Evolutionary conservation across 2,113 vertebrate species (phyloP).

Genomic region (Xenopus laevis): DNA sequence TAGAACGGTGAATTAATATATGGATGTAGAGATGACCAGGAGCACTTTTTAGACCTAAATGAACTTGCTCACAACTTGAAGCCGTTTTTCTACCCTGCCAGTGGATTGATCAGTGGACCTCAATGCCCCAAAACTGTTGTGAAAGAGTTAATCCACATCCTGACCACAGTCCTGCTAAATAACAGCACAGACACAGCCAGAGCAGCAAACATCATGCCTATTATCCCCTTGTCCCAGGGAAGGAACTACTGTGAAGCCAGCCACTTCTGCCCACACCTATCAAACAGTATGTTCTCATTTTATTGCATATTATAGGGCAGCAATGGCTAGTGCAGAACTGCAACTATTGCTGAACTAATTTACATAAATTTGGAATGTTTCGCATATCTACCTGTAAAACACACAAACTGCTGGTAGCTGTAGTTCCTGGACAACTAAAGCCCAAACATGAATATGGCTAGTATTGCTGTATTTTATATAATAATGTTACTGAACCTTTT

Average conservation of each 20-base stretch:
- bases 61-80: constrained; percentile 82
- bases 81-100: constrained; percentile 83
- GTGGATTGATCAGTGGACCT: constrained; percentile 72
- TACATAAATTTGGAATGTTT: no score
- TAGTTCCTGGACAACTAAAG: no score
- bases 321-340: no score
- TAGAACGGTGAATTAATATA: constrained; percentile 92
- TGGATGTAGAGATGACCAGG: constrained; percentile 82
- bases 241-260: constrained; percentile 85
- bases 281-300: constrained; percentile 69
- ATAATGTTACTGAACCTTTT: no score
- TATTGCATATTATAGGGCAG: not conserved
- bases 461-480: no score
- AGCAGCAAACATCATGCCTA: constrained; percentile 60
- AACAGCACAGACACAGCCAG: constrained; percentile 65
- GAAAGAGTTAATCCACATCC: constrained; percentile 85
- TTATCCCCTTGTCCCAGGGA: constrained; percentile 60
- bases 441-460: no score
- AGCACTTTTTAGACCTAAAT: constrained; percentile 73
- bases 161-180: constrained; percentile 78
- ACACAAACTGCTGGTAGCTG: no score
- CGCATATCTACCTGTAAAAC: no score
- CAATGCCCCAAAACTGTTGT: constrained; percentile 75
- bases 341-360: no score
- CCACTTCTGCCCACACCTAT: constrained; percentile 72